Percentiles rank a stretch among this genome's conserved stretches.
These are phyloP conservation scores for Amiota communis DNA, from an alignment of 2,888 invertebrate species.

Conservation along the genomic window DNA sequence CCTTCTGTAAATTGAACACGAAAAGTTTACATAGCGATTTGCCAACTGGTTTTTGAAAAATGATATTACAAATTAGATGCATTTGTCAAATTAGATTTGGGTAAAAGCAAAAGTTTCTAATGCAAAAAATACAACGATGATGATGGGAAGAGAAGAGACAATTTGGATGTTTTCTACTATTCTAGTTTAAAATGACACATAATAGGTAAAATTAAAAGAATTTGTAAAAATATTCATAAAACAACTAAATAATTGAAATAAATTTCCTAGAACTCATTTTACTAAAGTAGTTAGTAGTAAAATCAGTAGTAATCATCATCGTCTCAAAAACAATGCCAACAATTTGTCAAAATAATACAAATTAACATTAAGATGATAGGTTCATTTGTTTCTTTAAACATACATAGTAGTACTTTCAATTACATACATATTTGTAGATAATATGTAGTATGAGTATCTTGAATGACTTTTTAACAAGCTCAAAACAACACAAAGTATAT, in stretches of 20 bases:
- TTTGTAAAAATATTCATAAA: too few relatives aligned
- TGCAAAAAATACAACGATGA: too few relatives aligned
- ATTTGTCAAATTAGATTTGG: conserved; percentile 72
- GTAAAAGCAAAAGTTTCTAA: conserved; percentile 20
- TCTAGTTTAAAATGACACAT: too few relatives aligned
- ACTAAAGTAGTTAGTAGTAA: too few relatives aligned
- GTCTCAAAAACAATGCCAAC: background rate
- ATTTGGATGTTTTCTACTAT: too few relatives aligned
- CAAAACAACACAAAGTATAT: background rate
- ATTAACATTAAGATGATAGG: conserved; percentile 1
- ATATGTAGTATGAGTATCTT: too few relatives aligned
- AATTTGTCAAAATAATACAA: conserved; percentile 23
- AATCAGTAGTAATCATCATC: background rate
- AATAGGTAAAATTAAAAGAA: too few relatives aligned
- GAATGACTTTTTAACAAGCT: background rate
- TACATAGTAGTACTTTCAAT: background rate
- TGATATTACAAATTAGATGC: conserved; percentile 72
- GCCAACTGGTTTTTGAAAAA: conserved; percentile 66
- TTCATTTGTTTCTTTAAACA: background rate
- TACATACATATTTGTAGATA: conserved; percentile 9
- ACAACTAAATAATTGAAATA: too few relatives aligned
- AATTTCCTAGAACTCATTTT: too few relatives aligned
- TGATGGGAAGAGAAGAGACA: too few relatives aligned
- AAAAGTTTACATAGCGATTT: conserved; percentile 59
- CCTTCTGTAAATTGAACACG: conserved; percentile 54